Evolutionary conservation across 2,888 invertebrate species (phyloP).

Genomic region (Metacarcinus magister): DNA sequence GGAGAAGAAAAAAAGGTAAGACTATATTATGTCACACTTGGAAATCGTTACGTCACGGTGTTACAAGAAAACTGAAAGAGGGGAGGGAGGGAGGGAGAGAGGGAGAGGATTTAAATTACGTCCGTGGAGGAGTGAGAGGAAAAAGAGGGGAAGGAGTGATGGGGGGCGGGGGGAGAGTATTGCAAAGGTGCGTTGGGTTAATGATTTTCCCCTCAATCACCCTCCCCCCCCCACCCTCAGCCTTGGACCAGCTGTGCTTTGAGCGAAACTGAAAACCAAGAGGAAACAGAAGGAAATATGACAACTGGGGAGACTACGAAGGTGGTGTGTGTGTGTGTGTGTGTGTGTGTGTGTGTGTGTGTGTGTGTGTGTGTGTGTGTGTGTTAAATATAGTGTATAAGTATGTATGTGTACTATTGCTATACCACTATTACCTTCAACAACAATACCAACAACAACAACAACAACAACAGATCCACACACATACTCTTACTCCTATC

Average conservation of each 20-base stretch:
- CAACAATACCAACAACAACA: not conserved
- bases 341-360: not conserved
- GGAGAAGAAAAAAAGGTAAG: not conserved
- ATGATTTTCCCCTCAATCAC: too few species aligned
- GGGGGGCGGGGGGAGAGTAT: not conserved
- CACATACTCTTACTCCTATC: not conserved
- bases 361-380: not conserved
- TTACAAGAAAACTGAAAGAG: not conserved
- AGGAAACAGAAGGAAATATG: not conserved
- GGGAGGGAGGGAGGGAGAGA: not conserved
- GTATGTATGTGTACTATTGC: too few species aligned
- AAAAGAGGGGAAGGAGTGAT: not conserved
- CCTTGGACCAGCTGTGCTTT: slow-evolving; percentile 29
- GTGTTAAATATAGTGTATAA: not conserved
- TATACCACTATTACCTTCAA: not conserved
- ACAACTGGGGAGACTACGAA: not conserved
- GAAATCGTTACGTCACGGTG: not conserved
- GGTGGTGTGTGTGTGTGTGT: not conserved
- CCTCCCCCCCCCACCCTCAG: too few species aligned
- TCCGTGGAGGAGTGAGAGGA: too few species aligned
- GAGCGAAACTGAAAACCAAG: not conserved
- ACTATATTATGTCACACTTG: not conserved
- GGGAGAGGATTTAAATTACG: not conserved
- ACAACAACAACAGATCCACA: not conserved
- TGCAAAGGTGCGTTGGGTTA: not conserved